Evolutionary conservation across 2,113 vertebrate species (phyloP), one percentile per base, ranked within the genome.

Genomic region (Sarotherodon lohbergeri): DNA sequence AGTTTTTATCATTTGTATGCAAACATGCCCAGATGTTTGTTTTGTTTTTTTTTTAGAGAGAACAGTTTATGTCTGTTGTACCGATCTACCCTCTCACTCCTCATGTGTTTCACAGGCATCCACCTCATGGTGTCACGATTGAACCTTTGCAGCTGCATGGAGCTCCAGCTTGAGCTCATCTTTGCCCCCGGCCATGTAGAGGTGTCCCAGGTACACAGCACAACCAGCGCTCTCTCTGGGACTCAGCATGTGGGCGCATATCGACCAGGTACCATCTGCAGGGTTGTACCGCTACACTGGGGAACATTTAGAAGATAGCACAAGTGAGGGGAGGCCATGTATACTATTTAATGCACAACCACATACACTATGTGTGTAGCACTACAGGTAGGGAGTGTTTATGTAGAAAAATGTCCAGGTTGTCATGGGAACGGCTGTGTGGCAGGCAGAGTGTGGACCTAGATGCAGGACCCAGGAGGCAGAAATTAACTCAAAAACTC

Each of bases 261-360:
- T 57, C 2, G 66, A 86, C 95, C 96, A 96, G 16, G 41, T 87
- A 27, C 94, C 94, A 3, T 96, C 95, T 78, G 48, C 32, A 3
- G 92, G 95, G 89, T 87, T 87, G 92, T 94, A 96, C 13, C 88
- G 87, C 88, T 97, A 96, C 91, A 96, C 95, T 96, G 91, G 29
- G 80, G 48, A 71, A 87, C 29, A 90, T 63, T 91, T 46, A 89
- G 41, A 90, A 59, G 52, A 61, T 16, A 66, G 76, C 32, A 79
- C 13, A 48, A 84, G 86, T 86, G 84, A 88, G 22, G 71, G 5
- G 13, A 90, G 48, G 80, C 50, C 82, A 56, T 41, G 55, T 78
- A 80, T 43, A 81, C 32, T 66, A 50, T 32, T 66, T 68, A 68
- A 82, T 41, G 84, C 24, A 78, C 22, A 68, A 16, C 84, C 79